These are phyloP conservation scores for Melipona beecheii DNA, from an alignment of 2,888 invertebrate genomes.

Conservation along the genomic window DNA sequence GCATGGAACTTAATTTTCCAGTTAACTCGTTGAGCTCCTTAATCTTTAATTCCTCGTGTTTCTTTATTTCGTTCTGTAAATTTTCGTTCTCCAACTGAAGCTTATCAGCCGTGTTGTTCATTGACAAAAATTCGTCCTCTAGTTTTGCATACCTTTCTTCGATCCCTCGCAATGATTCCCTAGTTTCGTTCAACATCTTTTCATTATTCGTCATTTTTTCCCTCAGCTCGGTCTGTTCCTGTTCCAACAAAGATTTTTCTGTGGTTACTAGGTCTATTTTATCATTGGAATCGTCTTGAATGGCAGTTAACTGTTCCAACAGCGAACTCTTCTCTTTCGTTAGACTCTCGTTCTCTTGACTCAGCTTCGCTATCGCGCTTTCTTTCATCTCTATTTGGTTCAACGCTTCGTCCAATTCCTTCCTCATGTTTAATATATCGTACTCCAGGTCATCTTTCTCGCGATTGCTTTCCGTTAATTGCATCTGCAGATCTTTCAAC, in stretches of 20 bases:
- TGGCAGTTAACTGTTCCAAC: constrained; percentile 76
- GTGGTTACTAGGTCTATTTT: constrained; percentile 80
- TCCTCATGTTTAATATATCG: constrained; percentile 86
- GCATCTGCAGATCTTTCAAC: constrained; percentile 70
- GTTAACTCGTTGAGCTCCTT: constrained; percentile 11
- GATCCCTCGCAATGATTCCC: constrained; percentile 74
- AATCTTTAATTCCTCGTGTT: constrained; percentile 35
- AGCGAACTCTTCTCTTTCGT: constrained; percentile 74
- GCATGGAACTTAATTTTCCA: constrained; percentile 39
- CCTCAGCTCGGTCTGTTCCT: constrained; percentile 76
- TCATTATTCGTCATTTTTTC: constrained; percentile 58
- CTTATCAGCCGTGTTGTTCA: constrained; percentile 42
- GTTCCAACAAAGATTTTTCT: constrained; percentile 77
- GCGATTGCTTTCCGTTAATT: constrained; percentile 64
- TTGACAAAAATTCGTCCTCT: constrained; percentile 28
- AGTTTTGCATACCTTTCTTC: constrained; percentile 65
- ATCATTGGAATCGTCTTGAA: constrained; percentile 78
- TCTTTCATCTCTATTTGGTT: constrained; percentile 63
- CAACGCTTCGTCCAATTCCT: constrained; percentile 85
- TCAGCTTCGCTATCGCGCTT: constrained; percentile 62
- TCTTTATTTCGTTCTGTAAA: constrained; percentile 48
- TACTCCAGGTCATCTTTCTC: constrained; percentile 88
- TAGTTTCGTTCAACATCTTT: constrained; percentile 78
- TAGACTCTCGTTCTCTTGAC: constrained; percentile 73
- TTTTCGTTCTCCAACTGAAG: constrained; percentile 58